phyloP scores from a whole-genome alignment of 2,888 invertebrate species.

The Rhingia campestris region DNA sequence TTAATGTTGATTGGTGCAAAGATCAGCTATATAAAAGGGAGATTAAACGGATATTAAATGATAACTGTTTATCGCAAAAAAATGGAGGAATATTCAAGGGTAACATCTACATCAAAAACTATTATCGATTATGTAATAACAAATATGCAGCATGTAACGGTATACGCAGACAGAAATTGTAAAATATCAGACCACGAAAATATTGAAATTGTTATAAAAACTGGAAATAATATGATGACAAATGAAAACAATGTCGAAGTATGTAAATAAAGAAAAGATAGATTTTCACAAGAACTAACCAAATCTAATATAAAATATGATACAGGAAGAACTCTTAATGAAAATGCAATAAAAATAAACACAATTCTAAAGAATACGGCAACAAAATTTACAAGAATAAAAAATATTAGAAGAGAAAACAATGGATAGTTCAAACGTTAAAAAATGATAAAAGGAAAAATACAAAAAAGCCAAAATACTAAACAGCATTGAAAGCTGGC shows the following conservation, averaged over 20 bases:
- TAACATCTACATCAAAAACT: no score
- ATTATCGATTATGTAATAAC: no score
- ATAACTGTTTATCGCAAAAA: no score
- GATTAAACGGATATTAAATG: neutral
- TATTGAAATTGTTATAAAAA: no score
- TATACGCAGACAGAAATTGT: no score
- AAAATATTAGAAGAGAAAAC: neutral
- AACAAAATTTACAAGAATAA: neutral
- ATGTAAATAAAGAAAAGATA: neutral
- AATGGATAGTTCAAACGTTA: neutral
- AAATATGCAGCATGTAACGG: no score
- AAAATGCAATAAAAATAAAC: no score
- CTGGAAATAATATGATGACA: neutral
- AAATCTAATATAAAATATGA: no score
- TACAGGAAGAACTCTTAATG: no score
- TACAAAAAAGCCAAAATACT: neutral
- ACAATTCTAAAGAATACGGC: neutral
- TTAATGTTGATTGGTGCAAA: neutral
- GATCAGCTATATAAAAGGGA: neutral
- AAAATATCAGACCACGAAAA: no score
- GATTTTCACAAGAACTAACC: conserved; percentile 1
- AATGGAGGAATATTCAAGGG: no score
- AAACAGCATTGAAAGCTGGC: neutral
- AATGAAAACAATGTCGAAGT: neutral
- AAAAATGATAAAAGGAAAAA: neutral